Conservation (phyloP, 2,113 vertebrate species). For the Muscicapa adusta region DNA sequence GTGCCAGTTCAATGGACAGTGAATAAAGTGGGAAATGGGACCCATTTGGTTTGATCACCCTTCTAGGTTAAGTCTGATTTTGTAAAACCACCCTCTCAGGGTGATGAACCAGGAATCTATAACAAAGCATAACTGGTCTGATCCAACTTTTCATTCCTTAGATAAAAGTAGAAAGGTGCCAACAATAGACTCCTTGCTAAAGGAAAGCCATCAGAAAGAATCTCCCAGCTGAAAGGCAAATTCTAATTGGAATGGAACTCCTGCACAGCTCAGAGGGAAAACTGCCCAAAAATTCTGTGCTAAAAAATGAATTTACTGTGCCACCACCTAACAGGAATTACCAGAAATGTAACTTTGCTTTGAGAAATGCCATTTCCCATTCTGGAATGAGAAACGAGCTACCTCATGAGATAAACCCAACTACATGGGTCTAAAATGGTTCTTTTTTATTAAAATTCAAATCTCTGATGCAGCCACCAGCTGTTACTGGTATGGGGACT, state of each 20-base stretch:
- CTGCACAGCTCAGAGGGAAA: neutral
- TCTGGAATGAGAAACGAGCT: neutral
- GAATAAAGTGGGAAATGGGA: neutral
- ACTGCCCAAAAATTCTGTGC: neutral
- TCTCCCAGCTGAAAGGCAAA: neutral
- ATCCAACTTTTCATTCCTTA: neutral
- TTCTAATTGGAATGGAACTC: slow-evolving; percentile 32
- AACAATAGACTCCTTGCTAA: neutral
- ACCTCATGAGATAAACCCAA: neutral
- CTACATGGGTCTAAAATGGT: neutral
- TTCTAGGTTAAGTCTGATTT: neutral
- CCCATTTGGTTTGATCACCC: neutral
- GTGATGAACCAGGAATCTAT: neutral
- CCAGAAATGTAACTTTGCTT: neutral
- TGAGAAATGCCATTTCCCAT: neutral
- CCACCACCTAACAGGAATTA: neutral
- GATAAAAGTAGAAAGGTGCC: neutral
- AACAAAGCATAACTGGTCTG: neutral
- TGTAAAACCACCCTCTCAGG: neutral
- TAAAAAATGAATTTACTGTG: neutral
- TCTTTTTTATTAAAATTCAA: neutral
- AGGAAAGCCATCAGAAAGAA: neutral
- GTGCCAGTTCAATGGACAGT: neutral
- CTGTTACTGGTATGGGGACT: neutral
- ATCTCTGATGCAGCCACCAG: neutral